Evolutionary conservation across 2,888 invertebrate genomes (phyloP), one percentile per base, ranked within the genome.

Genomic region (Spodoptera littoralis): DNA sequence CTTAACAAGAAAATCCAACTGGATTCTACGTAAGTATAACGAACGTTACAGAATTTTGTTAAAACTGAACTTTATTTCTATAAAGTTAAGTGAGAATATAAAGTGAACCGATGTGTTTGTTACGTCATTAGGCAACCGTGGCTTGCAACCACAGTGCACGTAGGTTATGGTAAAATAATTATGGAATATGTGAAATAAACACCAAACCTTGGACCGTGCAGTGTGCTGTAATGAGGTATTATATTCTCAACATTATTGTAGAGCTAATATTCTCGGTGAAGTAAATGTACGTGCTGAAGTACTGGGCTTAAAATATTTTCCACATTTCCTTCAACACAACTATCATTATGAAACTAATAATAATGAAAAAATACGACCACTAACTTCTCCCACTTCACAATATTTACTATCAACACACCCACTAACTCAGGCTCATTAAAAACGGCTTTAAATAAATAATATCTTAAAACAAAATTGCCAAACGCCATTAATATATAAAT

Each of bases 111-210:
- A 0, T 4, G 9, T 36, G 59, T 54, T n/a, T 1, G 49, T 65
- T 78, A 60, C 1, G 55, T 11, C 24, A n/a, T 63, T 72, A 12
- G 56, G 9, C 8, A 43, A n/a, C 22, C 12, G 5, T 6, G 30
- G 8, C 27, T 36, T 18, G 6, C 3, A 24, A 55, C 18, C n/a
- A 18, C 30, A 51, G 42, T 51, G 48, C 43, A 52, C 57, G 53
- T 68, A 62, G 60, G 65, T 80, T 82, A 87, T 85, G 81, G 80
- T 82, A 80, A 85, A 84, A 86, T 88, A 86, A 88, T 88, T 80
- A 85, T 76, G 80, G 84, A 83, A 86, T 84, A 83, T 80, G 80
- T 83, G 65, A 82, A 85, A 86, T 84, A 85, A 84, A 84, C 84
- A 77, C 60, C 53, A 60, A 70, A 73, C 84, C 85, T 87, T 85